Evolutionary conservation across 2,888 invertebrate species (phyloP), one percentile per base, ranked within the genome.

Genomic region (Monochamus alternatus): DNA sequence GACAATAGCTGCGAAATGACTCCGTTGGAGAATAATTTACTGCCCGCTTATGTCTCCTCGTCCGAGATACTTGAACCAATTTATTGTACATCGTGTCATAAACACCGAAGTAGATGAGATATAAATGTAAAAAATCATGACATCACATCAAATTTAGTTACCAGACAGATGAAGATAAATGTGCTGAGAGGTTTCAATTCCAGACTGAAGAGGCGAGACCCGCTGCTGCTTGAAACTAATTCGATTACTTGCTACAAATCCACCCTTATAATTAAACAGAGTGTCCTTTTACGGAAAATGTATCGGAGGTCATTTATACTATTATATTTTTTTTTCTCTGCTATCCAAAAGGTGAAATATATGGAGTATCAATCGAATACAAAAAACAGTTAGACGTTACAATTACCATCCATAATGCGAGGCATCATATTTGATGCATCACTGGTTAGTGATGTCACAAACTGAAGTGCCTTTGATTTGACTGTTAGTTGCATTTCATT

Each of bases 91-190:
- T 51, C 66, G 30, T 66, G 66, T 55, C 55, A 66, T 66, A 66
- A 31, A 38, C 66, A 66, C 52, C 38, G 55, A 66, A 66, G 31
- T 55, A 32, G 31, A 55, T 12, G 22, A 31, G 55, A 52, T 47
- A 65, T 65, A 51, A 68, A 58, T 68, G 68, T 68, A 68, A 22
- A 73, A 73, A 55, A 76, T 66, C 75, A 62, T 60, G 69, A 73
- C 73, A 76, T 73, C 68, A 60, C 65, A 76, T 76, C 73, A 76
- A 72, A 73, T 58, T 73, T 55, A 43, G 65, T 73, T 69, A 73
- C 62, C 47, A 73, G 60, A 65, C 55, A 70, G 70, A 76, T 76
- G 65, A 74, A 76, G 70, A 73, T 73, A 65, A 76, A 76, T 76
- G 75, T 38, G 38, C 31, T 62, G 52, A 62, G 62, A 71, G 64